A percentile compares a stretch with the other conserved stretches of the same genome.
These are phyloP conservation scores for Morpho deidamia DNA, from an alignment of 2,888 invertebrate species.

Conservation along the genomic window DNA sequence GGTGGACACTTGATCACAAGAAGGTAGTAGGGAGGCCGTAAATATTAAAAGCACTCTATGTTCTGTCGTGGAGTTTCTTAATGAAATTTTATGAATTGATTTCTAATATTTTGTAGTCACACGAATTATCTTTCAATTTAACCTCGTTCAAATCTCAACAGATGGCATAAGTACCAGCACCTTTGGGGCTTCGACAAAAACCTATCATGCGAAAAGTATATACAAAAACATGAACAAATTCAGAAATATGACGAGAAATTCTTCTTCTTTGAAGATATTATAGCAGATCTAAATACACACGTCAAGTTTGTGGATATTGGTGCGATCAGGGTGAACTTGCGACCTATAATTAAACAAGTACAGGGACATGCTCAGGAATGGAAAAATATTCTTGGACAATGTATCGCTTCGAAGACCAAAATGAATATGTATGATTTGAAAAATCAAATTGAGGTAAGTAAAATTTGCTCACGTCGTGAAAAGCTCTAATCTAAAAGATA, in stretches of 20 bases:
- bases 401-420: constrained; percentile 82
- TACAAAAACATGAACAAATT: constrained; percentile 75
- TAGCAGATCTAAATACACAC: constrained; percentile 80
- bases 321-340: constrained; percentile 86
- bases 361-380: constrained; percentile 88
- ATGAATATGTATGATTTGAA: constrained; percentile 83
- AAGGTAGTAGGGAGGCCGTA: too few species aligned
- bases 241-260: constrained; percentile 89
- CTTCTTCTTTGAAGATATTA: constrained; percentile 87
- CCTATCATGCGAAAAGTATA: constrained; percentile 87
- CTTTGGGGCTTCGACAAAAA: constrained; percentile 88
- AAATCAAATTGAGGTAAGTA: constrained; percentile 81
- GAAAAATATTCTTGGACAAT: constrained; percentile 85
- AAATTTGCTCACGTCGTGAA: too few species aligned
- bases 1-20: too few species aligned
- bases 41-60: too few species aligned
- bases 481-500: too few species aligned
- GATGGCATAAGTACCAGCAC: constrained; percentile 86
- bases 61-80: too few species aligned
- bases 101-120: not conserved
- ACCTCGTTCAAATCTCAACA: constrained; percentile 30
- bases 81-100: too few species aligned
- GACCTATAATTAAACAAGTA: constrained; percentile 81
- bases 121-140: too few species aligned
- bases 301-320: constrained; percentile 80